These are phyloP conservation scores for Aphelocoma coerulescens DNA, from an alignment of 2,113 vertebrate genomes.

Conservation along the genomic window DNA sequence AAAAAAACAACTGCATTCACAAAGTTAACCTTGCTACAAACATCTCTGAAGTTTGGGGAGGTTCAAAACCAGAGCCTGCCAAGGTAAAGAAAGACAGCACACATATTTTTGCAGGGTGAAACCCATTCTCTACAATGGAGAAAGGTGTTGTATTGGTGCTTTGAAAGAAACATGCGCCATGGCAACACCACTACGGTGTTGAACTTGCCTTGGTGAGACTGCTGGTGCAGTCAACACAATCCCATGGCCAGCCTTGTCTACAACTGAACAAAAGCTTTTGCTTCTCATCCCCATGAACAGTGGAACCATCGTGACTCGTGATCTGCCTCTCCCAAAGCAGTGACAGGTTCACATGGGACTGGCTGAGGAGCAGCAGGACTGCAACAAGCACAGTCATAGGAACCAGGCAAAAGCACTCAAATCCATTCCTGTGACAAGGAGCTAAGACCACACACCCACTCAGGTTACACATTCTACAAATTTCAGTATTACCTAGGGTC, in stretches of 20 bases:
- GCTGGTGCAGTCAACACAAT: not conserved
- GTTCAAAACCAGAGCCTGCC: not conserved
- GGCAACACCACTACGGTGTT: rapidly evolving
- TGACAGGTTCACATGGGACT: rapidly evolving
- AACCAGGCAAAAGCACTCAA: not conserved
- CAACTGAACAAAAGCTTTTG: not conserved
- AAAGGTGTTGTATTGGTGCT: not conserved
- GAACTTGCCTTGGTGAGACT: not conserved
- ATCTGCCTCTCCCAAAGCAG: not conserved
- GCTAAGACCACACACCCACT: not conserved
- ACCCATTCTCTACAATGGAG: not conserved
- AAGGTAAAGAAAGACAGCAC: not conserved
- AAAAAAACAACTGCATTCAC: not conserved
- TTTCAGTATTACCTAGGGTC: not conserved
- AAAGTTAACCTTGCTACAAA: not conserved
- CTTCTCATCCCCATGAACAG: not conserved
- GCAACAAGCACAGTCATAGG: not conserved
- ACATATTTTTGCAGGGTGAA: not conserved
- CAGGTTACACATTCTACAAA: not conserved
- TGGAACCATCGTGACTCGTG: rapidly evolving
- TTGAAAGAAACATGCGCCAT: not conserved
- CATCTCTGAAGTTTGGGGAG: not conserved
- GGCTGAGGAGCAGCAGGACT: not conserved
- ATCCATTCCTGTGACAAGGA: not conserved
- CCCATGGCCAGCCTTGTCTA: not conserved